Conservation (phyloP, 2,888 invertebrate genomes). For the Uloborus plumipes region DNA sequence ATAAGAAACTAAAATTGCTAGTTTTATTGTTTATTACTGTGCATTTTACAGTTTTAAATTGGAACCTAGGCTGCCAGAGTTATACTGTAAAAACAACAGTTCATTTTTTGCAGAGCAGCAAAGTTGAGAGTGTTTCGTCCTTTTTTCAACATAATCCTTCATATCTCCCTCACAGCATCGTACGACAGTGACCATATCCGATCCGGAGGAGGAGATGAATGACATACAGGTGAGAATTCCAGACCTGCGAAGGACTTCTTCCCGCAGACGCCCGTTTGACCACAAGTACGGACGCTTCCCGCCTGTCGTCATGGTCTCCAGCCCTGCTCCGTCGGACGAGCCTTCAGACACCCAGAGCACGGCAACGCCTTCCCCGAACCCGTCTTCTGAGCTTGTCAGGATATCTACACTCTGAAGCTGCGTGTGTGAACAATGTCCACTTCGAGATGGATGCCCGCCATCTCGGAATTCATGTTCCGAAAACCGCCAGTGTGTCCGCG, state of each 20-base stretch:
- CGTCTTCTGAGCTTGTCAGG: constrained; percentile 68
- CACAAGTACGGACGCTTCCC: constrained; percentile 37
- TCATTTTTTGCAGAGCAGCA: too few species aligned
- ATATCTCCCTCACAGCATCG: constrained; percentile 68
- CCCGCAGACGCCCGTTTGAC: constrained; percentile 11
- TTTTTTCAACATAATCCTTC: neutral
- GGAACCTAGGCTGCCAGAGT: too few species aligned
- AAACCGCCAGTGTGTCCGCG: constrained; percentile 13
- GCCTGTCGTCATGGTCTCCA: constrained; percentile 23
- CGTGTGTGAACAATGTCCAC: neutral
- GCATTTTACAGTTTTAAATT: too few species aligned
- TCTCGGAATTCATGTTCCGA: constrained; percentile 1
- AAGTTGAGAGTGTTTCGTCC: neutral
- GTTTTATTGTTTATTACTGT: too few species aligned
- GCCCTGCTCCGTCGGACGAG: constrained; percentile 17
- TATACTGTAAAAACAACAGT: too few species aligned
- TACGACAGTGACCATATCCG: constrained; percentile 71
- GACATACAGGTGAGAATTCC: constrained; percentile 72
- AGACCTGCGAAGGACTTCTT: constrained; percentile 20
- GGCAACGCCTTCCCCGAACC: constrained; percentile 44
- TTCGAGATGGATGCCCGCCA: neutral
- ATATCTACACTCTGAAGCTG: constrained; percentile 52
- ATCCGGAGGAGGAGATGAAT: constrained; percentile 71
- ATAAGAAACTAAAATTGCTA: too few species aligned
- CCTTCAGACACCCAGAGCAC: constrained; percentile 35